phyloP scores from a whole-genome alignment of 2,888 invertebrate species.

The Sialis fuliginosa region DNA sequence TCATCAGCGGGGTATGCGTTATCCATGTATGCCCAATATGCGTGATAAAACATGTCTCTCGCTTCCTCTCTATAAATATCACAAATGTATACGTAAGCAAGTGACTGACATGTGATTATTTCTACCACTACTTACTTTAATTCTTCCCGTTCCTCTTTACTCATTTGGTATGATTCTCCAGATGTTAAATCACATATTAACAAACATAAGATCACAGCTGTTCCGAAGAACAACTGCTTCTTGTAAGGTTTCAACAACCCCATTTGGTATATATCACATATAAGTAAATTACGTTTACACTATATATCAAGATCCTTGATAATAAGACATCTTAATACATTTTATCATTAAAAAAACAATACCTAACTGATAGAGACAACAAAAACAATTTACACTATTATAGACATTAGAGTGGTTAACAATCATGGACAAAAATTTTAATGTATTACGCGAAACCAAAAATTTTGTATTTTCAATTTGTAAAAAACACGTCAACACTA shows the following conservation, averaged over 20 bases:
- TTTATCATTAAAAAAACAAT: not conserved
- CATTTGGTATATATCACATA: not conserved
- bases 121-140: conserved; percentile 34
- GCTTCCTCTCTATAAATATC: conserved; percentile 59
- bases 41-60: conserved; percentile 92
- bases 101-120: not conserved
- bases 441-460: too few relatives aligned
- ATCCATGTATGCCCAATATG: conserved; percentile 89
- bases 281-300: not conserved
- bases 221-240: not conserved
- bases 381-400: not conserved
- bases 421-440: too few relatives aligned
- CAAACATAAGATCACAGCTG: conserved; percentile 1
- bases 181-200: not conserved
- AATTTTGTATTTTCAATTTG: too few relatives aligned
- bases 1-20: conserved; percentile 98
- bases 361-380: not conserved
- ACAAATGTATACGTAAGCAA: not conserved
- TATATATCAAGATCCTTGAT: not conserved
- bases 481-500: too few relatives aligned
- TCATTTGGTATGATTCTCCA: conserved; percentile 25
- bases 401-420: too few relatives aligned
- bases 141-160: conserved; percentile 40
- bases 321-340: not conserved
- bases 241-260: conserved; percentile 1